Conservation (phyloP, 2,113 vertebrate genomes). For the Pagrus major region DNA sequence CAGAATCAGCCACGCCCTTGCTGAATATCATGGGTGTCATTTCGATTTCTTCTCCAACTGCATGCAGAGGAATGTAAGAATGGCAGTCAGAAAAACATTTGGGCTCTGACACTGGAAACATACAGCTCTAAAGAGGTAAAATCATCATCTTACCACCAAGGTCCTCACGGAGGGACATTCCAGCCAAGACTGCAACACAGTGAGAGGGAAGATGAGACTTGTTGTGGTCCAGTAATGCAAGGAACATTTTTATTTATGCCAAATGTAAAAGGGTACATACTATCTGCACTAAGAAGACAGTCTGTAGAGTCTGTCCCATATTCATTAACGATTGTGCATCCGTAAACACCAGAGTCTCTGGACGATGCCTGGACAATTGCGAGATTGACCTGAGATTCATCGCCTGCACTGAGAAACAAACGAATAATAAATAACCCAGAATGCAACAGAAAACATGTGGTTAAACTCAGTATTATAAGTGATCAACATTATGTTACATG, state of each 20-base stretch:
- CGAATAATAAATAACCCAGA: background rate
- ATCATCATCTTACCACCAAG: conserved; percentile 88
- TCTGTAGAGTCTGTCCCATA: conserved; percentile 91
- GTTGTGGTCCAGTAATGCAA: background rate
- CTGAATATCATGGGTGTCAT: conserved; percentile 95
- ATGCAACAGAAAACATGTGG: background rate
- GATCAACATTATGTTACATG: background rate
- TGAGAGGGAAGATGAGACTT: conserved; percentile 1
- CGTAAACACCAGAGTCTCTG: conserved; percentile 91
- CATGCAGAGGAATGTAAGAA: background rate
- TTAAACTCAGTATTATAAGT: too few relatives aligned
- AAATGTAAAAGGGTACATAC: conserved; percentile 74
- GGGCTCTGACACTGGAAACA: background rate
- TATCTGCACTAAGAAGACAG: conserved; percentile 90
- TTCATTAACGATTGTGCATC: conserved; percentile 92
- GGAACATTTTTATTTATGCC: background rate
- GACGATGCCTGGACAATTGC: conserved; percentile 91
- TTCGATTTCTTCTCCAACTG: conserved; percentile 98
- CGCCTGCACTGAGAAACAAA: conserved; percentile 87
- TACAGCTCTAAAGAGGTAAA: background rate
- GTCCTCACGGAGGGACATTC: conserved; percentile 91
- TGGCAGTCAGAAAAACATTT: background rate
- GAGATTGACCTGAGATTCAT: conserved; percentile 92
- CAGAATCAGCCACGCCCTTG: conserved; percentile 92
- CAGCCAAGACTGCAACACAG: conserved; percentile 86